Evolutionary conservation across 2,797 vertebrate species (phyloP).

Genomic region (Cyprinella venusta): DNA sequence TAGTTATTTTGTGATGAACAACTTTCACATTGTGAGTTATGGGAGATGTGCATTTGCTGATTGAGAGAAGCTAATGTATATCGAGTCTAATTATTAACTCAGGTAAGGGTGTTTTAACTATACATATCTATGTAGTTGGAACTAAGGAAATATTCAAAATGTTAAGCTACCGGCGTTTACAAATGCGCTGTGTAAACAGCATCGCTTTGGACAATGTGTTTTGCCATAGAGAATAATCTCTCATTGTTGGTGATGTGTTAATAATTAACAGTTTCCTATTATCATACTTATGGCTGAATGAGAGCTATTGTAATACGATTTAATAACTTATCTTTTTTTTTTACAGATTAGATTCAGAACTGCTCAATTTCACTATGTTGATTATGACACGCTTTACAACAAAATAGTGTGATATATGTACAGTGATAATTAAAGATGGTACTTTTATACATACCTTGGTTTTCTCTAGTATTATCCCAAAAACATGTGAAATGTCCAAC

Average conservation of each 20-base stretch:
- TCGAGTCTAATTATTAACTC: not conserved
- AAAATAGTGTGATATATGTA: too few species aligned
- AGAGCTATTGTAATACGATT: not conserved
- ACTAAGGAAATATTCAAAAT: not conserved
- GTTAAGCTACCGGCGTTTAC: too few species aligned
- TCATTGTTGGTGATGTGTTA: not conserved
- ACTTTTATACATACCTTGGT: not conserved
- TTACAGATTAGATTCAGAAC: not conserved
- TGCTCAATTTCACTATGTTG: not conserved
- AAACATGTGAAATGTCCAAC: not conserved
- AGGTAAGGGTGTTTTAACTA: slow-evolving; percentile 11
- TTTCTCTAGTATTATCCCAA: not conserved
- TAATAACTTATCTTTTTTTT: not conserved
- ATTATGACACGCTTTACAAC: not conserved
- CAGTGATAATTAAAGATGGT: not conserved
- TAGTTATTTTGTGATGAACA: slow-evolving; percentile 6
- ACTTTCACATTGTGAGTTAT: slow-evolving; percentile 29
- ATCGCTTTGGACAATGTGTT: slow-evolving; percentile 3
- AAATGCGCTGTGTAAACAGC: not conserved
- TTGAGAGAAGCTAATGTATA: slow-evolving; percentile 14
- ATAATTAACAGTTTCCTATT: not conserved
- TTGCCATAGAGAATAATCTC: not conserved
- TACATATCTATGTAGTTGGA: not conserved
- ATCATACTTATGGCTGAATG: too few species aligned
- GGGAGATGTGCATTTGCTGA: not conserved